Evolutionary conservation across 1,140 invertebrate species (phyloP).

Genomic region (Scaptomyza montana): DNA sequence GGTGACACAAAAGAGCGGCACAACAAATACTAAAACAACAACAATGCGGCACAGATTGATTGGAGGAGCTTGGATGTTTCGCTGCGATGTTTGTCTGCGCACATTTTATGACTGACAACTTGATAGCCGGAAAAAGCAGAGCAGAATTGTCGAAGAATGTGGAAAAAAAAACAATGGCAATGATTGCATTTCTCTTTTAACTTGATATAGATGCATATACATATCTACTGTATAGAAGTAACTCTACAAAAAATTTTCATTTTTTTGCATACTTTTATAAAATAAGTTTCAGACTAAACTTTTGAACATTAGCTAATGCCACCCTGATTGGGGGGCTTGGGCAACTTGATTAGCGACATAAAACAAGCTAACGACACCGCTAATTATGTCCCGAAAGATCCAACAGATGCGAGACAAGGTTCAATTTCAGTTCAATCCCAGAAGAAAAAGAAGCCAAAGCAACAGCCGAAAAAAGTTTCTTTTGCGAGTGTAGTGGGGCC

Average conservation of each 20-base stretch:
- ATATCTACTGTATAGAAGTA: too few species aligned
- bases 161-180: constrained; percentile 17
- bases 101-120: constrained; percentile 28
- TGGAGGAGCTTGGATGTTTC: not conserved
- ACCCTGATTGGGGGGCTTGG: constrained; percentile 15
- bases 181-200: not conserved
- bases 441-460: constrained; percentile 8
- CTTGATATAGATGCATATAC: not conserved
- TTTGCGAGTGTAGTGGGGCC: not conserved
- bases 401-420: constrained; percentile 22
- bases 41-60: not conserved
- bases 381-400: constrained; percentile 51
- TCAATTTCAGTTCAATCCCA: not conserved
- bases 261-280: too few species aligned
- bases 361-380: constrained; percentile 76
- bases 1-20: not conserved
- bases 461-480: constrained; percentile 8
- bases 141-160: constrained; percentile 18
- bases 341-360: constrained; percentile 71
- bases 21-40: not conserved
- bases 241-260: too few species aligned
- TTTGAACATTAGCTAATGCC: too few species aligned
- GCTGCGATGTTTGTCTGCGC: constrained; percentile 14
- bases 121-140: constrained; percentile 21
- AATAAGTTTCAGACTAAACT: too few species aligned